Evolutionary conservation across 1,140 invertebrate genomes (phyloP), one percentile per base, ranked within the genome.

Genomic region (Drosophila gunungcola): DNA sequence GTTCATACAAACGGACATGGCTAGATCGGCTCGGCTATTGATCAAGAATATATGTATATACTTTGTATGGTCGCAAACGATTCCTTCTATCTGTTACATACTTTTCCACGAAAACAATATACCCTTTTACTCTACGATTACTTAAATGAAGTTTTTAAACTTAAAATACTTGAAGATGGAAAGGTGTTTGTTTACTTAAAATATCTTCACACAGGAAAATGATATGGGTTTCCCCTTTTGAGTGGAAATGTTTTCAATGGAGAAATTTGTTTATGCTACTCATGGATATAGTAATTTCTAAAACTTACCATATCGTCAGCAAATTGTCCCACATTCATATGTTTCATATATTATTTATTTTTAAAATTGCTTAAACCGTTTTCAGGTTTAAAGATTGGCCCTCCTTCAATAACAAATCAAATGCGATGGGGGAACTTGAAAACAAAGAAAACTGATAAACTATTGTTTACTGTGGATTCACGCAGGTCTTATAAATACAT

Each of bases 401-500:
- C 12, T 34, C 13, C 10, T 16, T 21, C 16, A 27, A 43, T 25
- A 27, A 12, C 3, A 25, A 42, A 27, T 39, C n/a, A 29, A 32
- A 21, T 16, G 9, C 3, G 13, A 9, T n/a, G 10, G 13, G 10
- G 4, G 11, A 21, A 21, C 10, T n/a, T 11, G 9, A 9, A 10
- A 21, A 38, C 25, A 29, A 13, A 12, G 16, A 36, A 43, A 38
- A 16, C 13, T 42, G 60, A 64, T 68, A 43, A 64, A 68, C 38
- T 64, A 43, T 68, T 68, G 60, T 68, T 68, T 68, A 68, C 64
- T 36, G 64, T 52, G 38, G 36, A 64, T 52, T 43, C 21, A 68
- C 64, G 64, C 64, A 68, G 64, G n/a, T 68, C 46, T 68, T 67
- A 69, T 69, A 69, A 54, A 53, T 39, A 32, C 43, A 49, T 52